Base-by-base conservation (phyloP, 2,797 vertebrate species). In the Gymnothorax reevesii region DNA sequence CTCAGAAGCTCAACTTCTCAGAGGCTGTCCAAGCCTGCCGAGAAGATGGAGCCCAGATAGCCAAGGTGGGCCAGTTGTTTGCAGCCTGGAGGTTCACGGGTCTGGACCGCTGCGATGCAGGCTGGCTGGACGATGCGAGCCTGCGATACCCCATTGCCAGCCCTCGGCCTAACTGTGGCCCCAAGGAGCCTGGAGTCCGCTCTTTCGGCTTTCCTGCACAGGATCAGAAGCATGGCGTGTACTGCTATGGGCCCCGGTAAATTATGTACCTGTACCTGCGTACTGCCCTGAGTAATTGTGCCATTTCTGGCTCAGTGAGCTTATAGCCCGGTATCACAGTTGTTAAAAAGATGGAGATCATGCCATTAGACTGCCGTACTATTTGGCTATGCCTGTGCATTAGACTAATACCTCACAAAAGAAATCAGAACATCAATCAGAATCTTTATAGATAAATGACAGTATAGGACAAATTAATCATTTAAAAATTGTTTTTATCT, bases 121-220 rank as follows among this genome's bases (percentile, higher is more conserved):
- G 97, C 88, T 98, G 97, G 98, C 91, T 98, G 91, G 96, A 96
- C 0, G 97, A 98, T 0, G 97, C 96, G 87, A 97, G 97, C 0
- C 90, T 96, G 75, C 95, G 96, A 88, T 98, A 98, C 88, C 95
- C 97, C 57, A 95, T 98, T 3, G 83, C 80, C 86, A 94, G 90
- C 0, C 96, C 97, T 0, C 94, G 96, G 0, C 89, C 88, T 85
- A 96, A 96, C 92, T 97, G 97, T 0, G 97, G 97, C 9, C 91
- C 95, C 0, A 82, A 88, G 0, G 96, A 97, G 90, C 94, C 97
- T 0, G 97, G 97, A 0, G 93, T 98, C 27, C 94, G 94, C 85
- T 98, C 91, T 90, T 96, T 98, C 0, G 97, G 97, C 57, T 98
- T 98, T 87, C 96, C 96, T 4, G 91, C 92, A 49, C 95, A 94